These are phyloP conservation scores for Pristionchus mayeri DNA, from an alignment of 2,888 invertebrate species.

Conservation along the genomic window DNA sequence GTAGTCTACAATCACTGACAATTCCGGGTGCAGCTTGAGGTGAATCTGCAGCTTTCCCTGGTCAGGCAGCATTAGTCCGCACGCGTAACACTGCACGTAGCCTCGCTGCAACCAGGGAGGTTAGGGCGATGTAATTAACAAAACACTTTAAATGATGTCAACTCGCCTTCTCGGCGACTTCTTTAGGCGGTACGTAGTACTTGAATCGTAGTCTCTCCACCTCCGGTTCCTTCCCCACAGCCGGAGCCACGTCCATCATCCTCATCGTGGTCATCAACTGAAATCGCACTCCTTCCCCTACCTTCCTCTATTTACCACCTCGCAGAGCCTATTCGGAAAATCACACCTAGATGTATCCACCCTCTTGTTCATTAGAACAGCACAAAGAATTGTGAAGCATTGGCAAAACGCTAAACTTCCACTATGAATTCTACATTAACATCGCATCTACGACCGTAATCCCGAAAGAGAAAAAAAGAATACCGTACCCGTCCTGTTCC, in stretches of 20 bases:
- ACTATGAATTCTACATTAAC: not conserved
- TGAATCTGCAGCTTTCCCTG: not conserved
- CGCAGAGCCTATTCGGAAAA: no score
- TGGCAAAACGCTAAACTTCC: no score
- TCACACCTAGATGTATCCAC: no score
- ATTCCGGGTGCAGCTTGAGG: not conserved
- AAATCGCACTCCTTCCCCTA: not conserved
- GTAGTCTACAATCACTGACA: not conserved
- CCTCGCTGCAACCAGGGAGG: not conserved
- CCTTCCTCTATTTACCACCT: not conserved
- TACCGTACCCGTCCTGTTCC: not conserved
- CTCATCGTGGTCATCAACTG: not conserved
- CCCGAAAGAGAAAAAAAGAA: not conserved
- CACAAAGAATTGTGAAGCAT: no score
- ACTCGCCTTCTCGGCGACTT: not conserved
- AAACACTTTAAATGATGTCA: not conserved
- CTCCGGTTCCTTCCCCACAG: not conserved
- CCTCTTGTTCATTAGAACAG: no score
- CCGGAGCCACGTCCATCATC: not conserved
- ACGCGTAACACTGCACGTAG: not conserved
- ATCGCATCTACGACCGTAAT: not conserved
- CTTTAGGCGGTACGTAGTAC: not conserved
- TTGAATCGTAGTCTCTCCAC: slow-evolving; percentile 13
- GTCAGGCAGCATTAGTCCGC: not conserved
- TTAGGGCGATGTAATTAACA: not conserved